Percentiles rank a stretch among this genome's conserved stretches.
Evolutionary conservation across 2,113 vertebrate genomes (phyloP).

Genomic region (Nanger granti): DNA sequence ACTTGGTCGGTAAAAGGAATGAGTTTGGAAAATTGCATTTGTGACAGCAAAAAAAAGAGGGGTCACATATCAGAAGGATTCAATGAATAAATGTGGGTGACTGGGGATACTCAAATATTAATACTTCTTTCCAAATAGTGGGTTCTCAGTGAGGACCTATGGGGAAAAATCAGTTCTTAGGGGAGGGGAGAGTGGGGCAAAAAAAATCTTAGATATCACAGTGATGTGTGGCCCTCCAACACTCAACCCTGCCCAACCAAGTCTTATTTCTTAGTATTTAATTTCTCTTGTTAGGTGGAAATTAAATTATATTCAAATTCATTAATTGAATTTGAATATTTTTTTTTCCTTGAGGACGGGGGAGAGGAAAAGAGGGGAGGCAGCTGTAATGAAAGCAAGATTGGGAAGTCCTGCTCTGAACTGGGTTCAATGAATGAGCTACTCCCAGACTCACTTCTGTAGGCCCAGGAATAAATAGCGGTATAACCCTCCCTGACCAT

Average conservation of each 20-base stretch:
- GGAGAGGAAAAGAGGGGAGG: background rate
- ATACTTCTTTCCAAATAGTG: background rate
- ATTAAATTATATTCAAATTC: conserved; percentile 24
- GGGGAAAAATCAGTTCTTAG: background rate
- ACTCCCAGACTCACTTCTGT: background rate
- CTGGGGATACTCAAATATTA: background rate
- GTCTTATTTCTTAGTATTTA: conserved; percentile 16
- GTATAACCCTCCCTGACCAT: background rate
- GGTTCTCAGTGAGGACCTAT: background rate
- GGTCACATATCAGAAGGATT: background rate
- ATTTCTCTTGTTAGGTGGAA: conserved; percentile 35
- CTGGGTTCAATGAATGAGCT: background rate
- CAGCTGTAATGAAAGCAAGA: background rate
- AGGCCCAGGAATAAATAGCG: background rate
- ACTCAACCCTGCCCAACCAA: background rate
- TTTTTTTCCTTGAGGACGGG: background rate
- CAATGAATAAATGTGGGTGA: background rate
- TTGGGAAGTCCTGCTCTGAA: background rate
- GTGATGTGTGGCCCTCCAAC: background rate
- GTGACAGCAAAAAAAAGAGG: background rate
- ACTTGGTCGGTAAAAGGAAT: background rate
- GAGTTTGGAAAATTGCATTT: fast-evolving
- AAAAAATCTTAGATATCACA: background rate
- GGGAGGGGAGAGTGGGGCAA: too few relatives aligned
- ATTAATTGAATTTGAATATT: conserved; percentile 38